These are phyloP conservation scores for Nemapogon koenigi DNA, from an alignment of 2,888 invertebrate genomes.

Conservation along the genomic window DNA sequence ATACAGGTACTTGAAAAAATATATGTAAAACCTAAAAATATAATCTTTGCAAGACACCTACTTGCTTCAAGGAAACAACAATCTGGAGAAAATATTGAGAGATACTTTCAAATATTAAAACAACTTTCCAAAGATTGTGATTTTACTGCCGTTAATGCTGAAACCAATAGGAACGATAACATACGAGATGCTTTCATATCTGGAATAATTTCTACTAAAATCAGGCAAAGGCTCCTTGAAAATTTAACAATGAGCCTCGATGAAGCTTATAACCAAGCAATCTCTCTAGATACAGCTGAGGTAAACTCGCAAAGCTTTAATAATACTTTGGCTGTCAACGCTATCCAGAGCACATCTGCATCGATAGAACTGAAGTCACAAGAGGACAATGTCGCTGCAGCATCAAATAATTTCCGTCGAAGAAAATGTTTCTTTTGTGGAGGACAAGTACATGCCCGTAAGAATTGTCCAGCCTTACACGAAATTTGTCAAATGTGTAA, in stretches of 20 bases:
- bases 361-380: not conserved
- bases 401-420: not conserved
- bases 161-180: not conserved
- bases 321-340: not conserved
- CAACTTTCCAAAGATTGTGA: not conserved
- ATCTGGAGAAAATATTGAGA: not conserved
- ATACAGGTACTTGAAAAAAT: not conserved
- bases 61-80: not conserved
- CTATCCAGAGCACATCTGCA: not conserved
- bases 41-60: too few relatives aligned
- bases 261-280: conserved; percentile 11
- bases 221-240: conserved; percentile 9
- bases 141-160: conserved; percentile 7
- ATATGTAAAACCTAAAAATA: too few relatives aligned
- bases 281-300: conserved; percentile 9
- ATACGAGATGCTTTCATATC: conserved; percentile 11
- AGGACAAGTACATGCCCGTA: conserved; percentile 5
- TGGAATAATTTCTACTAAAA: conserved; percentile 10
- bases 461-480: conserved; percentile 2
- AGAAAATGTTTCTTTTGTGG: not conserved
- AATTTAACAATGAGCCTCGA: conserved; percentile 10
- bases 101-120: not conserved
- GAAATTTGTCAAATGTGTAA: conserved; percentile 3
- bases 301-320: conserved; percentile 7
- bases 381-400: not conserved